phyloP scores from a whole-genome alignment of 1,140 invertebrate genomes.

The Cyphomyrmex costatus region DNA sequence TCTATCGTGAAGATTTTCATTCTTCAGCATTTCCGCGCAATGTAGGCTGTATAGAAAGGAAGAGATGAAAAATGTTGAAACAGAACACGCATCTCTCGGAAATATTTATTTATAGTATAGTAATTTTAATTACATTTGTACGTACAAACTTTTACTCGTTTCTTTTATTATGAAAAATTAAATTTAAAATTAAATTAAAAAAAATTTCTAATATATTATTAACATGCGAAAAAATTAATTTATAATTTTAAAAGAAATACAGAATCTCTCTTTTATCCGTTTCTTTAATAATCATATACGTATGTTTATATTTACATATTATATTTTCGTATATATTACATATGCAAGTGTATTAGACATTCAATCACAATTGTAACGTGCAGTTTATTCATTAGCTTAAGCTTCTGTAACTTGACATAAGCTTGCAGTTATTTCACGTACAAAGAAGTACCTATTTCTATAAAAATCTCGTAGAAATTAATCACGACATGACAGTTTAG shows the following conservation, averaged over 20 bases:
- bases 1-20: not conserved
- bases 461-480: not conserved
- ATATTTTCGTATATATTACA: not conserved
- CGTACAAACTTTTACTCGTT: not conserved
- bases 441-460: no score
- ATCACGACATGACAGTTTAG: not conserved
- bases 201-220: not conserved
- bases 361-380: not conserved
- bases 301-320: not conserved
- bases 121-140: not conserved
- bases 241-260: not conserved
- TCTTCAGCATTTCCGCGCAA: slow-evolving; percentile 17
- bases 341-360: not conserved
- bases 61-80: not conserved
- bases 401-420: not conserved
- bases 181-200: no score
- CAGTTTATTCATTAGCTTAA: not conserved
- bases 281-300: not conserved
- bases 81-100: not conserved
- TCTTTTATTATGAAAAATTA: not conserved
- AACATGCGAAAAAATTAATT: not conserved
- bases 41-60: not conserved
- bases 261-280: not conserved
- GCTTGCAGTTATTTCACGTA: not conserved
- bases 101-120: not conserved